Base-by-base conservation (phyloP, 1,140 invertebrate genomes). In the Eupeodes corollae region DNA sequence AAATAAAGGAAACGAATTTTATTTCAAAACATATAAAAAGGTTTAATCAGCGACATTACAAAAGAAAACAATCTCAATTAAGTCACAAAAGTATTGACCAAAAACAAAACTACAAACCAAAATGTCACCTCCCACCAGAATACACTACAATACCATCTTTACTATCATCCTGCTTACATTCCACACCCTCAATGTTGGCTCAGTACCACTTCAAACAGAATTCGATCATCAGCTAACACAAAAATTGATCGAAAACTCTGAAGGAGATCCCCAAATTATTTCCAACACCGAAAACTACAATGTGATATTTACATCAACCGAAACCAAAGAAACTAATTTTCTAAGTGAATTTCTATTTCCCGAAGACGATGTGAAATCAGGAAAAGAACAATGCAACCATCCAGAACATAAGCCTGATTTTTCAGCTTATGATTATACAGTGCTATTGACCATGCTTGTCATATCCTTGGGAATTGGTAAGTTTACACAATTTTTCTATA, bases 381-480 rank as follows among this genome's bases (percentile, higher is more conserved):
- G 13, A 18, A 21, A 30, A 11, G 19, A n/a, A 3, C 11, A 67
- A 39, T 68, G 65, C 49, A 63, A 52, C 33, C 52, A 52, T n/a
- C 57, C 61, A 6, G 56, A 44, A 1, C 61, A 68, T 32, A 64
- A 63, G 46, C 57, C 59, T 10, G 53, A 44, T 10, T 68, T 68
- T 31, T 56, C 63, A 8, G 51, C 49, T 5, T 66, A 59, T 19
- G 83, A 86, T 61, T 86, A 85, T 53, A 52, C 69, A 3, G 76
- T 86, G 2, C 60, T 86, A 15, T 70, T 66, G 1, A 59, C 67
- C 5, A 84, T 87, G 78, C 57, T 88, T 16, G 44, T 78, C 1
- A 69, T 83, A 1, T 86, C 84, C 0, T 75, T 82, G 48, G 74
- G 76, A 19, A 88, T 87, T 41, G 49, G 33, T 45, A 37, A 34